Base-by-base conservation (phyloP, 2,113 vertebrate species). In the Coracopsis vasa region DNA sequence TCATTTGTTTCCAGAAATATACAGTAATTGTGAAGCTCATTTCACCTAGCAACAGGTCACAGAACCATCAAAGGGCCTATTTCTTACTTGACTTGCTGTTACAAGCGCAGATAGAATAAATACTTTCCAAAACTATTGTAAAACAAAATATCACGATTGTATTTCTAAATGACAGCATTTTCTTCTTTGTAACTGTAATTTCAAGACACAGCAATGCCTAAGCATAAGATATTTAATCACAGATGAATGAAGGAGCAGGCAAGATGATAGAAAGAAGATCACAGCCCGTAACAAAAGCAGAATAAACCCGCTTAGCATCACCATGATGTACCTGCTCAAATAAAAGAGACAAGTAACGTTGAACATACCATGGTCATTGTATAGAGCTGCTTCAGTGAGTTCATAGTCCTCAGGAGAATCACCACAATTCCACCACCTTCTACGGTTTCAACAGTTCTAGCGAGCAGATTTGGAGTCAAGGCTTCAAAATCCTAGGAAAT, bases 351-450 rank as follows among this genome's bases (percentile, higher is more conserved):
- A 4, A 0, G 0, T 4, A 2, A 28, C 2, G 7, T 4, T 10
- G 16, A 64, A 58, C 66, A 48, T 97, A 99, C 99, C 99, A 99
- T 99, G 25, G 99, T 99, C 99, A 99, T 99, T 0, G 99, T 99
- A 60, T 99, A 99, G 14, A 99, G 97, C 97, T 99, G 99, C 96
- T 99, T 99, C 69, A 99, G 98, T 3, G 99, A 99, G 91, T 99
- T 99, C 98, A 99, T 98, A 1, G 98, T 99, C 92, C 99, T 98
- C 8, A 99, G 98, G 20, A 99, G 98, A 72, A 99, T 98, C 50
- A 99, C 98, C 80, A 99, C 98, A 25, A 99, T 96, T 9, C 99
- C 99, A 4, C 99, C 99, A 3, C 99, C 99, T 98, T 99, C 99
- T 5, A 99, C 99, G 0, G 99, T 99, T 97, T 99, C 99, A 48